phyloP scores from a whole-genome alignment of 2,797 vertebrate species.

The Sternotherus odoratus region DNA sequence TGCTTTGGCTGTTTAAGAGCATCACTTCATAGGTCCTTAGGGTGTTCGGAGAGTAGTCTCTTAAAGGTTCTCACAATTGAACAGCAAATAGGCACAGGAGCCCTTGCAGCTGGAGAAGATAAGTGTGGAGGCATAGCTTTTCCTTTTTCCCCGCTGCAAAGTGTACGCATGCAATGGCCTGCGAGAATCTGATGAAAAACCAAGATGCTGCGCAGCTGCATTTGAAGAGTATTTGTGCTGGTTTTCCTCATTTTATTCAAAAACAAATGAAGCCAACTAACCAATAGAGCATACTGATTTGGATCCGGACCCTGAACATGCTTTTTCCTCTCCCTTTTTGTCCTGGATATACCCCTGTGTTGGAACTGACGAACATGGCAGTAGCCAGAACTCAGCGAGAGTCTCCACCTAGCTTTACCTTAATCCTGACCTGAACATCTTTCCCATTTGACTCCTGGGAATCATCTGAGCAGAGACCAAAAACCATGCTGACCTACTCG shows the following conservation, averaged over 20 bases:
- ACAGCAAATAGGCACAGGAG: background rate
- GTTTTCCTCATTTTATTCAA: background rate
- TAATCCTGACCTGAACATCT: conserved; percentile 39
- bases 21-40: conserved; percentile 47
- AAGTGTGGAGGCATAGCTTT: background rate
- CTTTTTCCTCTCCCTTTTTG: background rate
- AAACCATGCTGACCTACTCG: conserved; percentile 28
- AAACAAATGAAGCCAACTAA: background rate
- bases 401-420: conserved; percentile 42
- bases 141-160: background rate
- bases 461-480: conserved; percentile 31
- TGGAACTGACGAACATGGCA: background rate
- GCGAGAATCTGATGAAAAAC: background rate
- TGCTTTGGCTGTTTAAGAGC: conserved; percentile 9
- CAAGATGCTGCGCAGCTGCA: rapidly evolving
- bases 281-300: background rate
- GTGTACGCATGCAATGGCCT: rapidly evolving
- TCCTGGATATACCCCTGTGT: background rate
- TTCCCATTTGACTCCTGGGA: conserved; percentile 36
- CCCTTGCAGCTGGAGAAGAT: background rate
- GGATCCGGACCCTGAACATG: background rate
- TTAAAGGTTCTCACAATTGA: background rate
- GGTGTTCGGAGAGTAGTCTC: conserved; percentile 36
- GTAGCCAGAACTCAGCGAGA: background rate
- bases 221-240: rapidly evolving